A percentile compares a stretch with the other conserved stretches of the same genome.
phyloP scores from a whole-genome alignment of 1,140 invertebrate genomes.

The Eufriesea mexicana region DNA sequence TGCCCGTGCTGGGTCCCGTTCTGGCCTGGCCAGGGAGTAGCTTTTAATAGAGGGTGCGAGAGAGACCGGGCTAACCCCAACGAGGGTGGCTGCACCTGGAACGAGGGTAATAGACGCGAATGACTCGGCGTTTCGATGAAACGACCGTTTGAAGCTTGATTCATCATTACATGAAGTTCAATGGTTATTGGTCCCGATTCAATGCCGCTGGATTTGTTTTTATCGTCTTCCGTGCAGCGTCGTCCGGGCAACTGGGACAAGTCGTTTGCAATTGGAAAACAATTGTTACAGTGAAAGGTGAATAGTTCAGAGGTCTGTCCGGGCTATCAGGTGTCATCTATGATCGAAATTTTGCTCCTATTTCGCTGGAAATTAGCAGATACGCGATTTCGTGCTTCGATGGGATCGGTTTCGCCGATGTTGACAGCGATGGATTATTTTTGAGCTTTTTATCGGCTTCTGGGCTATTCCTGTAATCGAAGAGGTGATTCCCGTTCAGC shows the following conservation, averaged over 20 bases:
- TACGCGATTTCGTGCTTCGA: background rate
- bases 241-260: too few relatives aligned
- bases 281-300: too few relatives aligned
- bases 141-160: conserved; percentile 10
- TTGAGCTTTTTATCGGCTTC: background rate
- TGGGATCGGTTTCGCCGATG: background rate
- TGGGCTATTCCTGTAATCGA: background rate
- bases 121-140: background rate
- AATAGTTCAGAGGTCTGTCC: too few relatives aligned
- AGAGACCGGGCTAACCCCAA: too few relatives aligned
- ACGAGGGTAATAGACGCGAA: conserved; percentile 16
- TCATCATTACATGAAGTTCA: background rate
- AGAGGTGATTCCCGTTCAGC: background rate
- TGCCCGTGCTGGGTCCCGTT: background rate
- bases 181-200: background rate
- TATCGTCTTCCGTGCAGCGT: background rate
- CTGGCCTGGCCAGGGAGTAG: background rate
- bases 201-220: background rate
- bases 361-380: too few relatives aligned
- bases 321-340: too few relatives aligned
- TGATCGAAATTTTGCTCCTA: too few relatives aligned
- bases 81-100: background rate
- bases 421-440: background rate
- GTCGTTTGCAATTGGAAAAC: too few relatives aligned
- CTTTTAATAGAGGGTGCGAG: background rate